Base-by-base conservation (phyloP, 2,888 invertebrate species). In the Sepiola atlantica region DNA sequence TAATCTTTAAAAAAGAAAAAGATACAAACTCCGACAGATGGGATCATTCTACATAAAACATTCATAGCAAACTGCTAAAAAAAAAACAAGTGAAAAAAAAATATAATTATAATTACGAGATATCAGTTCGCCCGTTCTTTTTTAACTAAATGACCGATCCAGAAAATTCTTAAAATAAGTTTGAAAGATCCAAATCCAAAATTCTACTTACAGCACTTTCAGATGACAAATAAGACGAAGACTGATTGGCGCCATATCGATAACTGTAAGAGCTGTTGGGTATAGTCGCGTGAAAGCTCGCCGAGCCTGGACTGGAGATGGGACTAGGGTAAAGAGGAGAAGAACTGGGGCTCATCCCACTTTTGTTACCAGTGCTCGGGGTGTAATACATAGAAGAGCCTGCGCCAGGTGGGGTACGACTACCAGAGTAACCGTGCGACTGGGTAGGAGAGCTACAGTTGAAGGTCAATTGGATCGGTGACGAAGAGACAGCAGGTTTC, bases 341-440 rank as follows among this genome's bases (percentile, higher is more conserved):
- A 90, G 91, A 94, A 55, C 94, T 77, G 21, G 94, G 90, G 24
- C 94, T 95, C 55, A 95, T 95, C 12, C 94, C 95, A 28, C 95
- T 95, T 24, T 92, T 95, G 28, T 95, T 95, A 54, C 94, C 94
- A 24, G 95, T 55, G 18, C 94, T 94, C 21, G 93, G 94, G 95
- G 96, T 18, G 95, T 96, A 93, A 95, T 94, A 94, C 95, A 95
- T 94, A 94, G 95, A 94, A 77, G 28, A 94, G 35, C 92, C 95
- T 95, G 95, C 95, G 94, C 95, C 95, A 95, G 24, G 95, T 95
- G 55, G 95, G 95, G 32, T 95, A 94, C 14, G 92, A n/a, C 95
- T 95, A 24, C 95, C 95, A 12, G 95, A 95, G 94, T 95, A 96
- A 14, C 95, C 95, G 16, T 95, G 94, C 91, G 95, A 95, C 35